phyloP scores from a whole-genome alignment of 2,797 vertebrate genomes.

The Leptoclinus maculatus region DNA sequence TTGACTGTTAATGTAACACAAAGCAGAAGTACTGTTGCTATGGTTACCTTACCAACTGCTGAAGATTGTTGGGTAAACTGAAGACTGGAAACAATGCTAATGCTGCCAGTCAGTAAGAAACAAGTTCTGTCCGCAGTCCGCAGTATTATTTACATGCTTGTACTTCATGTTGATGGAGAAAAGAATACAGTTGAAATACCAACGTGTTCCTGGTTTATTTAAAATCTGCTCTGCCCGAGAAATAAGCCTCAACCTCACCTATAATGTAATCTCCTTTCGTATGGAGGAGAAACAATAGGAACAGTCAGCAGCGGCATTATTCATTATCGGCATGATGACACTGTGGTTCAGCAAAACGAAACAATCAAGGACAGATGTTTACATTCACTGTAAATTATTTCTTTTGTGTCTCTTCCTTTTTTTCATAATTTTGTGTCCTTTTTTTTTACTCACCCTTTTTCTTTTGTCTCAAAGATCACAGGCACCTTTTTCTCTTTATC shows the following conservation, averaged over 20 bases:
- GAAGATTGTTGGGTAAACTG: not conserved
- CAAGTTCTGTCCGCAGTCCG: too few relatives aligned
- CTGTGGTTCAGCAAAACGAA: conserved; percentile 13
- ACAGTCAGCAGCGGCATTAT: not conserved
- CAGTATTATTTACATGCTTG: not conserved
- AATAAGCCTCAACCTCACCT: conserved; percentile 5
- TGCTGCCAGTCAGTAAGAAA: too few relatives aligned
- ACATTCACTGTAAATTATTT: not conserved
- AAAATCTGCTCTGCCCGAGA: conserved; percentile 11
- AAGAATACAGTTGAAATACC: not conserved
- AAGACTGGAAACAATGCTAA: too few relatives aligned
- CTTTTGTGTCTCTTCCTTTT: not conserved
- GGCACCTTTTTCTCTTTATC: conserved; percentile 4
- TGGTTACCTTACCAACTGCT: too few relatives aligned
- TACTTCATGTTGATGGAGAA: not conserved
- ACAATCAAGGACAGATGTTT: conserved; percentile 9
- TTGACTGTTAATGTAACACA: not conserved
- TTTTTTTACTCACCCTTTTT: not conserved
- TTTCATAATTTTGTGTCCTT: not conserved
- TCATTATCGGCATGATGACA: conserved; percentile 7
- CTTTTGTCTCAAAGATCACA: not conserved
- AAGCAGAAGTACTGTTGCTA: too few relatives aligned
- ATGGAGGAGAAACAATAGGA: conserved; percentile 1
- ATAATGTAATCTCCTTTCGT: conserved; percentile 1
- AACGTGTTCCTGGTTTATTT: not conserved